Evolutionary conservation across 2,113 vertebrate species (phyloP).

Genomic region (Zosterops borbonicus): DNA sequence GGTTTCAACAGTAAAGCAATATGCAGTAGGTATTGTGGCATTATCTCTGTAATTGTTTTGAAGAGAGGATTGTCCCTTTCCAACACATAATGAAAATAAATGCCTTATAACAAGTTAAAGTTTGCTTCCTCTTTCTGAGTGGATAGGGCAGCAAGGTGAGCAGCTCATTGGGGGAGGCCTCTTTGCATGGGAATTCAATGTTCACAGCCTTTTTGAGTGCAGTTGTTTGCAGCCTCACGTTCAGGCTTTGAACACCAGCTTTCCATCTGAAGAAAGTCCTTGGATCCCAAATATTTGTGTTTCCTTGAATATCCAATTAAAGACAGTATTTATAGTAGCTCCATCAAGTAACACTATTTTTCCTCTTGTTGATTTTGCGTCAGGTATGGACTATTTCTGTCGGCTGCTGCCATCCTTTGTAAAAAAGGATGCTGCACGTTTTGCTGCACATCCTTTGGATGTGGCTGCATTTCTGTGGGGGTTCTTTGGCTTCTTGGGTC

Average conservation of each 20-base stretch:
- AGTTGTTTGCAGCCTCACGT: not conserved
- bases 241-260: not conserved
- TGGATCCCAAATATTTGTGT: not conserved
- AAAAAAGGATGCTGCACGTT: not conserved
- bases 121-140: conserved; percentile 8
- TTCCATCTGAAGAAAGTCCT: not conserved
- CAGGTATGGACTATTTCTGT: not conserved
- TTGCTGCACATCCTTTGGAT: not conserved
- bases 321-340: not conserved
- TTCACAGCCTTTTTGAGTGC: not conserved
- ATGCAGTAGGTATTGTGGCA: conserved; percentile 32
- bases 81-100: conserved; percentile 59
- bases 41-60: conserved; percentile 43
- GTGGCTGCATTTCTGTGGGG: fast-evolving
- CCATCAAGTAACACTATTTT: not conserved
- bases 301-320: not conserved
- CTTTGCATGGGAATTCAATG: not conserved
- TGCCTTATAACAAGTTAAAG: not conserved
- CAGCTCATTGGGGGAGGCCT: not conserved
- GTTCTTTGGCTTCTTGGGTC: not conserved
- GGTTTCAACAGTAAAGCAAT: conserved; percentile 26
- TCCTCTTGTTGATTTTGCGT: not conserved
- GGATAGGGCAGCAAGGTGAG: not conserved
- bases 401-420: not conserved
- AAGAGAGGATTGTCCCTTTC: conserved; percentile 43